Base-by-base conservation (phyloP, 2,888 invertebrate species). In the Himalopsyche tibetana region DNA sequence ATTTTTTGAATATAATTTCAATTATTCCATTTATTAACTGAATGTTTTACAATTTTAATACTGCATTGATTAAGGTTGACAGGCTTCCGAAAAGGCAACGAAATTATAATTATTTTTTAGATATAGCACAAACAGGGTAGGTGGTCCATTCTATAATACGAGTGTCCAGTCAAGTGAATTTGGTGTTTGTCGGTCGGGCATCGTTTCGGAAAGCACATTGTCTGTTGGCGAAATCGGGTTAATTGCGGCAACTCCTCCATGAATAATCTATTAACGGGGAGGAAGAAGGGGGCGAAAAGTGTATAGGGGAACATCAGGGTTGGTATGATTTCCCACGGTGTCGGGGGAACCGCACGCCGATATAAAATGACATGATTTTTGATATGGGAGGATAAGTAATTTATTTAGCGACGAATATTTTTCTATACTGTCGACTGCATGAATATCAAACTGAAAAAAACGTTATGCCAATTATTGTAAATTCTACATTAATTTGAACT, bases 231-330 rank as follows among this genome's bases (percentile, higher is more conserved):
- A 74, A 74, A 74, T 74, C 74, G 74, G 74, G 74, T 74, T 74
- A 74, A 74, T 74, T 74, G 74, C 74, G 74, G 74, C 74, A 74
- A 74, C 74, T 74, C 74, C 74, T 74, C 74, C 74, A 74, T 74
- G 74, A 74, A 74, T 74, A 74, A 74, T 74, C 74, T 74, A 74
- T 74, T 74, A 74, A 36, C 74, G 36, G 74, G 69, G 74, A 5
- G 12, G 8, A 38, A 74, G 5, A 36, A 74, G 74, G 74, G 74
- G 11, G 74, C 15, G 38, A 28, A 74, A 74, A 38, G 38, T 36
- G 38, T 12, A 74, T 36, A 38, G 74, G 69, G 74, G 36, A 63
- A 74, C 12, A 9, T 11, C 28, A 74, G 36, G 36, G 74, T 74
- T 74, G 38, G 74, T 36, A 36, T 74, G 38, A 74, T 74, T 74